Conservation (phyloP, 2,797 vertebrate genomes). For the Acrossocheilus fasciatus region DNA sequence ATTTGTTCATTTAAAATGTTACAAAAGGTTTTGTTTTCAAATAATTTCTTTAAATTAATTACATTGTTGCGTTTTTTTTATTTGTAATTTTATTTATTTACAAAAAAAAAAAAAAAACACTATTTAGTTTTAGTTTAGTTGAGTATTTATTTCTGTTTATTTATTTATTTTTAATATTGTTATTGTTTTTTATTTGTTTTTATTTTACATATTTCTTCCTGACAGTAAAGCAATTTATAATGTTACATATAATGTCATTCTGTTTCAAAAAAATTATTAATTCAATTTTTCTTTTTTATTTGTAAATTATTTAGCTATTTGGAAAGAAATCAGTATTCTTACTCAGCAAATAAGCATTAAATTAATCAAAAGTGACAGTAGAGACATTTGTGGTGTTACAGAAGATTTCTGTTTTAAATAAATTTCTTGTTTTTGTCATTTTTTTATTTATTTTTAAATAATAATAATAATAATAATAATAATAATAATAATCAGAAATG, state of each 20-base stretch:
- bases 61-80: background rate
- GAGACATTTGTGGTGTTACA: background rate
- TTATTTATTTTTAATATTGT: no score
- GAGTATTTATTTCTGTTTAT: no score
- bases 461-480: background rate
- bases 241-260: background rate
- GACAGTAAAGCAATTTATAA: background rate
- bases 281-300: background rate
- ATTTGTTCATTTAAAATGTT: background rate
- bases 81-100: background rate
- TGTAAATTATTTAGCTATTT: background rate
- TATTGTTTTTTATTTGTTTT: background rate
- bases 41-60: background rate
- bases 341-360: background rate
- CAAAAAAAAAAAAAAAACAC: background rate
- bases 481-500: background rate
- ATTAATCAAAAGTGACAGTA: background rate
- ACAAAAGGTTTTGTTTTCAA: background rate
- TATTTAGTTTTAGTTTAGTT: background rate
- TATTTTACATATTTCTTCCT: background rate
- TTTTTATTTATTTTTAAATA: background rate
- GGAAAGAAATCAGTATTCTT: background rate
- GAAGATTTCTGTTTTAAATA: background rate
- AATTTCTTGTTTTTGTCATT: no score
- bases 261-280: background rate